These are phyloP conservation scores for Ceratitis capitata DNA, from an alignment of 1,140 invertebrate genomes.

Conservation along the genomic window DNA sequence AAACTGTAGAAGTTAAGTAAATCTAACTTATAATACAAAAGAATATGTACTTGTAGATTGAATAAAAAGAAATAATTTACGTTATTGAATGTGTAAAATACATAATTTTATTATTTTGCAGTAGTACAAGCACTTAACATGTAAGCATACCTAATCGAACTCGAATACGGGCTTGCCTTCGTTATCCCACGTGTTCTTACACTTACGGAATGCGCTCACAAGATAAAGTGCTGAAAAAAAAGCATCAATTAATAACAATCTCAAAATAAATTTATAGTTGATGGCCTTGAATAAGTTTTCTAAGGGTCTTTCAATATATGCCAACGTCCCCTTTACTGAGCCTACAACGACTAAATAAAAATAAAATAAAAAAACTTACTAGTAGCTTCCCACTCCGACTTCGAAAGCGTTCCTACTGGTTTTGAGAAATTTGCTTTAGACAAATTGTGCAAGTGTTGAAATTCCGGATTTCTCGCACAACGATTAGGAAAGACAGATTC, in stretches of 20 bases:
- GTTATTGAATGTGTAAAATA: constrained; percentile 1
- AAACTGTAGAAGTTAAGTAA: constrained; percentile 39
- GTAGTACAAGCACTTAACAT: not conserved
- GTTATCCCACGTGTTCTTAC: constrained; percentile 72
- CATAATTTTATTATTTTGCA: not conserved
- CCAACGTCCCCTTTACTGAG: not conserved
- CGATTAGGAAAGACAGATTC: constrained; percentile 74
- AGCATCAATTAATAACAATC: constrained; percentile 37
- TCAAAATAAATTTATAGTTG: no score
- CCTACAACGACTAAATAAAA: not conserved
- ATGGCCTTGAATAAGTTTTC: no score
- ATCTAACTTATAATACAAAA: constrained; percentile 27
- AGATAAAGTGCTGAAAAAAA: constrained; percentile 81
- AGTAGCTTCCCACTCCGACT: constrained; percentile 92
- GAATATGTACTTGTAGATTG: not conserved
- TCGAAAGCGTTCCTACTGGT: constrained; percentile 83
- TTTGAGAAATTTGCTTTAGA: constrained; percentile 48
- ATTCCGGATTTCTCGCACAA: constrained; percentile 72
- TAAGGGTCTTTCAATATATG: constrained; percentile 23
- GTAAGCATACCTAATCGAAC: constrained; percentile 48
- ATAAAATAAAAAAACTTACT: constrained; percentile 69
- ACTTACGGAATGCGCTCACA: constrained; percentile 87
- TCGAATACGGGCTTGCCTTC: constrained; percentile 72
- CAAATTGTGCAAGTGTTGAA: constrained; percentile 72
- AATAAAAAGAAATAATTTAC: not conserved